A percentile compares a stretch with the other conserved stretches of the same genome.
These are phyloP conservation scores for Euwallacea similis DNA, from an alignment of 1,140 invertebrate genomes.

Conservation along the genomic window DNA sequence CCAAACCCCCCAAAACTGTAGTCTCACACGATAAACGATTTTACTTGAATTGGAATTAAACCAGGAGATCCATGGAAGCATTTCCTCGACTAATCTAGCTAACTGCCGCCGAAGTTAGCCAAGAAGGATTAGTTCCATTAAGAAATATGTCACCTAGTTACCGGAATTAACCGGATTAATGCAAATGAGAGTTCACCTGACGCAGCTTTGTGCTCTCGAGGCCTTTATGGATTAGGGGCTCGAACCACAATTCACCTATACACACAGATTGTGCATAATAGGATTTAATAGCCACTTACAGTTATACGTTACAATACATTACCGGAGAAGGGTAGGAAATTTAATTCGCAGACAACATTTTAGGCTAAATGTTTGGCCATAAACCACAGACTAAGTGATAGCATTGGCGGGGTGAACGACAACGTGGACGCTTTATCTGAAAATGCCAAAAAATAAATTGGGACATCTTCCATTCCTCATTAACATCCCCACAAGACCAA, in stretches of 20 bases:
- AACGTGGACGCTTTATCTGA: no score
- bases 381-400: constrained; percentile 10
- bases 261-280: constrained; percentile 26
- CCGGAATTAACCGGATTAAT: constrained; percentile 23
- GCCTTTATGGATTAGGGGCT: constrained; percentile 24
- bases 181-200: constrained; percentile 27
- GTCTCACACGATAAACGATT: no score
- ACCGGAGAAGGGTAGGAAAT: constrained; percentile 10
- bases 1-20: no score
- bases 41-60: not conserved
- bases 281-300: constrained; percentile 30
- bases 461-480: no score
- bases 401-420: not conserved
- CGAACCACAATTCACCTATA: constrained; percentile 24
- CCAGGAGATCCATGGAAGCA: not conserved
- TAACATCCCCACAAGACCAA: no score
- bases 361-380: constrained; percentile 19
- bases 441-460: no score
- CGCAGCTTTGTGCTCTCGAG: constrained; percentile 11
- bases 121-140: constrained; percentile 15
- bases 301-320: constrained; percentile 29
- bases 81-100: not conserved
- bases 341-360: constrained; percentile 15
- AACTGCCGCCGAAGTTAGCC: constrained; percentile 12
- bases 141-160: constrained; percentile 21